phyloP scores from a whole-genome alignment of 2,113 vertebrate genomes.

The Canis aureus region DNA sequence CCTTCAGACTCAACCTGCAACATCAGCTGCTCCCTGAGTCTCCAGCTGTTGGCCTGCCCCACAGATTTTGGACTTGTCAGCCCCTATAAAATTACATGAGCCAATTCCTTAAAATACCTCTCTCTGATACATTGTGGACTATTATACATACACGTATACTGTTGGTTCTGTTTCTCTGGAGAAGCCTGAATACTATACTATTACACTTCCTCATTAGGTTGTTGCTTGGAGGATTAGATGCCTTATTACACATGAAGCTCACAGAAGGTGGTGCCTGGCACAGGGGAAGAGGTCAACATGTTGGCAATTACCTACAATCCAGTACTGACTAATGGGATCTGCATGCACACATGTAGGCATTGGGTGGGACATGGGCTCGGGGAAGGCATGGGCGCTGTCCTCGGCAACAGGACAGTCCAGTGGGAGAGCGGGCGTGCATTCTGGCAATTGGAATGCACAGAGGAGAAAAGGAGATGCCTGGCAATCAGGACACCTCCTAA shows the following conservation, averaged over 20 bases:
- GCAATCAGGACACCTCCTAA: too few relatives aligned
- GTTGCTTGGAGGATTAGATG: not conserved
- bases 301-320: not conserved
- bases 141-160: not conserved
- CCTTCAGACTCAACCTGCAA: not conserved
- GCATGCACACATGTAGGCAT: rapidly evolving
- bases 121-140: not conserved
- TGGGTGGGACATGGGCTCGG: rapidly evolving
- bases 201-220: not conserved
- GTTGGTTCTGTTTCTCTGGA: not conserved
- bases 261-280: not conserved
- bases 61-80: not conserved
- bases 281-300: not conserved
- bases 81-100: rapidly evolving
- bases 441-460: not conserved
- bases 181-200: not conserved
- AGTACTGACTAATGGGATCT: rapidly evolving
- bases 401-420: not conserved
- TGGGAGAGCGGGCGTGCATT: not conserved
- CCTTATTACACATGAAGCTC: not conserved
- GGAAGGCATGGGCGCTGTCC: not conserved
- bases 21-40: not conserved
- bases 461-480: not conserved
- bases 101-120: not conserved
- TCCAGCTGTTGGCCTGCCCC: too few relatives aligned